Percentiles rank a stretch among this genome's conserved stretches.
phyloP scores from a whole-genome alignment of 2,888 invertebrate genomes.

The Vanessa cardui region DNA sequence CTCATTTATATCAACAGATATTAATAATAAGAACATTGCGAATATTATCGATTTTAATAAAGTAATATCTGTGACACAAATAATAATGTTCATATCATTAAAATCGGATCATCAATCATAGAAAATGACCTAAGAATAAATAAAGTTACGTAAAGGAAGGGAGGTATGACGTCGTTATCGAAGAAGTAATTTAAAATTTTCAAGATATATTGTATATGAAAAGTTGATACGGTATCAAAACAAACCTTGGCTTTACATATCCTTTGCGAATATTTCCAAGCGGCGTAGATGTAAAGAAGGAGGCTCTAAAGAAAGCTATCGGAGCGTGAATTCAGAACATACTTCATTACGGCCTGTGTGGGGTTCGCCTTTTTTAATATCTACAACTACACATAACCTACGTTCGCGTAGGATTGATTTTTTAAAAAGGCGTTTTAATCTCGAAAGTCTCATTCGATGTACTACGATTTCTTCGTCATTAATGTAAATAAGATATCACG shows the following conservation, averaged over 20 bases:
- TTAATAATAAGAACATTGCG: background rate
- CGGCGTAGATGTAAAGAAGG: conserved; percentile 47
- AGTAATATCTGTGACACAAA: background rate
- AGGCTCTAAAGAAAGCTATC: conserved; percentile 48
- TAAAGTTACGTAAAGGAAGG: background rate
- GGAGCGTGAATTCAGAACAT: conserved; percentile 55
- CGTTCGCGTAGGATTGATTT: conserved; percentile 19
- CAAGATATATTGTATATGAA: conserved; percentile 37
- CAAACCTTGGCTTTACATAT: conserved; percentile 42
- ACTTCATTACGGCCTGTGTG: conserved; percentile 57
- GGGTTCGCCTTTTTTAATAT: conserved; percentile 36
- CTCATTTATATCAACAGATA: background rate
- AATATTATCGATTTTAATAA: background rate
- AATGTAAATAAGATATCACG: background rate
- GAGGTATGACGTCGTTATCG: background rate
- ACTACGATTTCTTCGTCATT: background rate
- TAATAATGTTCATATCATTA: no score
- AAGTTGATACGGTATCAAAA: conserved; percentile 46
- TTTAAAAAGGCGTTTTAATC: conserved; percentile 13
- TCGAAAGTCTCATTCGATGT: background rate
- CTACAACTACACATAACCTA: conserved; percentile 25
- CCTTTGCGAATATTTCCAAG: conserved; percentile 49
- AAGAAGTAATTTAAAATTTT: conserved; percentile 2
- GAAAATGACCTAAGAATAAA: background rate
- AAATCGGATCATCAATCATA: no score